Percentiles rank a stretch among this genome's conserved stretches.
phyloP scores from a whole-genome alignment of 1,140 invertebrate species.

The Drosophila repleta region DNA sequence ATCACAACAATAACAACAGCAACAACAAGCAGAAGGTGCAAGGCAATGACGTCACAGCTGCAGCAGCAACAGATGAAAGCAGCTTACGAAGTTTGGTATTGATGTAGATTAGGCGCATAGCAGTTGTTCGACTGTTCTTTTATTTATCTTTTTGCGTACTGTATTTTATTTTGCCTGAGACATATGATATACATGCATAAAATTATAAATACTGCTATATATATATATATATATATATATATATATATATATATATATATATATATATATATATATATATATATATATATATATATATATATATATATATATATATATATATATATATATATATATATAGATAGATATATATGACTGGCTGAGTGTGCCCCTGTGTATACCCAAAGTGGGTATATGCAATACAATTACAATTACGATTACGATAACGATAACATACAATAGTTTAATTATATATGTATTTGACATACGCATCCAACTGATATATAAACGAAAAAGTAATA shows the following conservation, averaged over 20 bases:
- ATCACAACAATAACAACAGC: constrained; percentile 2
- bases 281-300: constrained; percentile 17
- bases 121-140: constrained; percentile 24
- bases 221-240: constrained; percentile 14
- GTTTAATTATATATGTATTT: constrained; percentile 38
- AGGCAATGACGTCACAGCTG: constrained; percentile 26
- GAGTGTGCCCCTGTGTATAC: constrained; percentile 42
- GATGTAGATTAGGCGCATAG: constrained; percentile 8
- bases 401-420: constrained; percentile 30
- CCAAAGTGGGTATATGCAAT: constrained; percentile 31
- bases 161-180: constrained; percentile 25
- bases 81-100: constrained; percentile 26
- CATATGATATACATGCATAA: constrained; percentile 36
- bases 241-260: constrained; percentile 29
- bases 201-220: constrained; percentile 10
- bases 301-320: too few species aligned
- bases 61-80: constrained; percentile 16
- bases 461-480: constrained; percentile 39
- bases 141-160: constrained; percentile 11
- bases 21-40: background rate
- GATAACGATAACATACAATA: constrained; percentile 34
- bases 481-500: constrained; percentile 47
- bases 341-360: constrained; percentile 41
- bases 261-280: too few species aligned
- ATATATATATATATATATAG: constrained; percentile 15